These are phyloP conservation scores for Tenthredo amoena DNA, from an alignment of 2,888 invertebrate genomes.

Conservation along the genomic window DNA sequence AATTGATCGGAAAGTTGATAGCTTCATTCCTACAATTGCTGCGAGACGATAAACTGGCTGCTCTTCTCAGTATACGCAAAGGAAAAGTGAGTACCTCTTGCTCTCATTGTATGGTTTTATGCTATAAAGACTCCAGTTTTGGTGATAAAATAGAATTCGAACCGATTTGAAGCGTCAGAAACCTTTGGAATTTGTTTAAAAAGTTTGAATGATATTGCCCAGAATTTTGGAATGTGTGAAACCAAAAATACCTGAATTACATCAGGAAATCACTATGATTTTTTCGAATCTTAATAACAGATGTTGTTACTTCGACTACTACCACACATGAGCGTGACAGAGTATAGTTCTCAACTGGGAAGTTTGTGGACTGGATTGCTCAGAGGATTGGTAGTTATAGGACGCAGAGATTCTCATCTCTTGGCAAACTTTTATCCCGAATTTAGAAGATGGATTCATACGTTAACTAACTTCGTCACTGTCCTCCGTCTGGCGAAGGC, in stretches of 20 bases:
- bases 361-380: slow-evolving; percentile 83
- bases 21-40: slow-evolving; percentile 83
- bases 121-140: neutral
- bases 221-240: neutral
- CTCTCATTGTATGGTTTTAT: neutral
- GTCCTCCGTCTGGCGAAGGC: slow-evolving; percentile 69
- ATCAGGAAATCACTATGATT: neutral
- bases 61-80: slow-evolving; percentile 89
- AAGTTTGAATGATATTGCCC: neutral
- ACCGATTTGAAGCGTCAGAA: neutral
- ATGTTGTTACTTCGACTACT: slow-evolving; percentile 85
- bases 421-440: slow-evolving; percentile 81
- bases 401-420: slow-evolving; percentile 81
- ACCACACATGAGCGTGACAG: slow-evolving; percentile 80
- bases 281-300: slow-evolving; percentile 76
- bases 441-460: slow-evolving; percentile 80
- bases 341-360: slow-evolving; percentile 79
- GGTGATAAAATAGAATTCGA: neutral
- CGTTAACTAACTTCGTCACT: slow-evolving; percentile 63
- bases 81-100: slow-evolving; percentile 83
- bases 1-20: slow-evolving; percentile 84
- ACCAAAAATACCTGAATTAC: neutral
- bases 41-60: slow-evolving; percentile 85
- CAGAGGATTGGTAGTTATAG: slow-evolving; percentile 81
- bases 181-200: neutral